Percentiles rank a stretch among this genome's conserved stretches.
These are phyloP conservation scores for Eremophila alpestris DNA, from an alignment of 2,797 vertebrate species.

Conservation along the genomic window DNA sequence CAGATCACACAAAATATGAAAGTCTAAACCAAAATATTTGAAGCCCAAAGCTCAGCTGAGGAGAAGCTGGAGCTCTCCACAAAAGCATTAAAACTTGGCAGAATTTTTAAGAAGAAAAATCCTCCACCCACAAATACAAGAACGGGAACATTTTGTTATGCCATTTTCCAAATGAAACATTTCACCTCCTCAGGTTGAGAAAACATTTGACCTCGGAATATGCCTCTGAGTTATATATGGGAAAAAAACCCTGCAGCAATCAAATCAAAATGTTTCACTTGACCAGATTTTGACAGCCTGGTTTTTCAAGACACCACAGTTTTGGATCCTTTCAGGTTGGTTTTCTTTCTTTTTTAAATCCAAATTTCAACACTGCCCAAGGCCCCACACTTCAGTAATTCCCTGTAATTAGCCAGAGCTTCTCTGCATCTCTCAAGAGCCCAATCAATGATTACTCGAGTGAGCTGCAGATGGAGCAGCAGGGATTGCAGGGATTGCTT, in stretches of 20 bases:
- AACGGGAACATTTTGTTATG: neutral
- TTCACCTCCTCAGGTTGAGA: neutral
- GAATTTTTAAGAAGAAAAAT: neutral
- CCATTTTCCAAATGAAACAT: neutral
- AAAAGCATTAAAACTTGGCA: neutral
- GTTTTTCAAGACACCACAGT: neutral
- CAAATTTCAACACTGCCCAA: neutral
- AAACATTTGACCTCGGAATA: neutral
- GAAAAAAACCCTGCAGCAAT: neutral
- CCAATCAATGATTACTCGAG: conserved; percentile 31
- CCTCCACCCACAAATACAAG: neutral
- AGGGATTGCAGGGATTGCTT: too few species aligned
- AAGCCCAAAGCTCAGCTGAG: neutral
- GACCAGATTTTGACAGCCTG: neutral
- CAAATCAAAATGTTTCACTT: conserved; percentile 11
- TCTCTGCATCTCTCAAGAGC: neutral
- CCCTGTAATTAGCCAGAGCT: conserved; percentile 44
- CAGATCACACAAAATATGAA: neutral
- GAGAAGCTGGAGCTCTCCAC: neutral
- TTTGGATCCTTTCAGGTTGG: neutral
- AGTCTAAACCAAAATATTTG: neutral
- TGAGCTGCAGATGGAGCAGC: neutral
- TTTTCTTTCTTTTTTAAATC: neutral
- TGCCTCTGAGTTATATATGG: neutral
- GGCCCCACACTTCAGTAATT: neutral